Conservation (phyloP, 2,888 invertebrate species). For the Dolichomitus sp. region DNA sequence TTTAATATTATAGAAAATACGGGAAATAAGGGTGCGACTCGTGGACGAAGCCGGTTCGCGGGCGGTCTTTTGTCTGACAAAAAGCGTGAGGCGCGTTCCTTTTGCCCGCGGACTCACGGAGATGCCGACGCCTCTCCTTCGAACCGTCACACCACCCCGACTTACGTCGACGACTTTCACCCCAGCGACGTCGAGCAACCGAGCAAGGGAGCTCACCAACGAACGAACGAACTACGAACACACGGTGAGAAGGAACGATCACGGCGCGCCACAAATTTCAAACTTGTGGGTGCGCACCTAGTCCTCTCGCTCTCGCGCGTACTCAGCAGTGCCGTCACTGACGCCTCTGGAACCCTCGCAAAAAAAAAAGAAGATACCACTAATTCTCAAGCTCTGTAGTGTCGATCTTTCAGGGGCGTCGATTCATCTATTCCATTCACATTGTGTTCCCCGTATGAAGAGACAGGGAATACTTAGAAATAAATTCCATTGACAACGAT, state of each 20-base stretch:
- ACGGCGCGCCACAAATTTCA: slow-evolving; percentile 82
- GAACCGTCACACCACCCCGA: slow-evolving; percentile 63
- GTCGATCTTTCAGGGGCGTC: not conserved
- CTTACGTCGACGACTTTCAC: slow-evolving; percentile 78
- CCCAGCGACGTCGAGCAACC: slow-evolving; percentile 77
- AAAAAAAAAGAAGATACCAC: slow-evolving; percentile 23
- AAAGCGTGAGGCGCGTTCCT: slow-evolving; percentile 55
- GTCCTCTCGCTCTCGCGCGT: slow-evolving; percentile 66
- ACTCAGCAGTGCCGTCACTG: slow-evolving; percentile 60
- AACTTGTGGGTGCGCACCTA: slow-evolving; percentile 77
- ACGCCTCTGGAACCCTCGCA: slow-evolving; percentile 41
- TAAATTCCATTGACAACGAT: not conserved
- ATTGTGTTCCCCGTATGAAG: not conserved
- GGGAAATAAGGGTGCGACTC: not conserved
- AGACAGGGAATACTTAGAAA: not conserved
- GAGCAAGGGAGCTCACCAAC: slow-evolving; percentile 56
- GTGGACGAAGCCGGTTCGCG: slow-evolving; percentile 42
- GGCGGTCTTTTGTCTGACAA: slow-evolving; percentile 44
- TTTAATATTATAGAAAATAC: not conserved
- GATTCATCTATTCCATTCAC: not conserved
- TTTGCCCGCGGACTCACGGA: slow-evolving; percentile 60
- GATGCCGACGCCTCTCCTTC: slow-evolving; percentile 69
- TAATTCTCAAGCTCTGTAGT: not conserved
- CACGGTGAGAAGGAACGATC: slow-evolving; percentile 68
- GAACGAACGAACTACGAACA: slow-evolving; percentile 55